Evolutionary conservation across 2,113 vertebrate genomes (phyloP).

Genomic region (Halichoerus grypus): DNA sequence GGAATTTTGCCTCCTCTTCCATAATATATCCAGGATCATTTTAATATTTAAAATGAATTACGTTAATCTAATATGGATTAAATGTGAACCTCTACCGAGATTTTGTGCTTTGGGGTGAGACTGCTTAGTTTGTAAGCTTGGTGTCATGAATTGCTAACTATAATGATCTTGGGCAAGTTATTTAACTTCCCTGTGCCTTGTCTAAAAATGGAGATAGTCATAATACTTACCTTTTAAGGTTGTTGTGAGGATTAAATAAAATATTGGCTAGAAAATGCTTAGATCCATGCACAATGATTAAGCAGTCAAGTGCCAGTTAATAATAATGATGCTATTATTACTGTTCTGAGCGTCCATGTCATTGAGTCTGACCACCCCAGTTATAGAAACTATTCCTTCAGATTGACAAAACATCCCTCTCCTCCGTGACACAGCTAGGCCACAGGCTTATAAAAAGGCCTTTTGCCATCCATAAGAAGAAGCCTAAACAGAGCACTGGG

Average conservation of each 20-base stretch:
- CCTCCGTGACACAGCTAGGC: background rate
- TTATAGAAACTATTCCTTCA: background rate
- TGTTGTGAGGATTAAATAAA: background rate
- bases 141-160: background rate
- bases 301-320: conserved; percentile 4
- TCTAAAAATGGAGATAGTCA: conserved; percentile 35
- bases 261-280: conserved; percentile 34
- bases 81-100: conserved; percentile 8
- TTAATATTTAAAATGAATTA: conserved; percentile 61
- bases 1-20: conserved; percentile 2
- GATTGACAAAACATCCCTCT: background rate
- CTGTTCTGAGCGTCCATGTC: background rate
- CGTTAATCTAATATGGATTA: background rate
- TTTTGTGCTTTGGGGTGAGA: background rate
- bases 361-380: background rate
- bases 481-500: background rate
- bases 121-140: conserved; percentile 44
- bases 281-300: background rate
- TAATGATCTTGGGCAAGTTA: conserved; percentile 17
- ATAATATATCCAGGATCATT: background rate
- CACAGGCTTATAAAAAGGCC: background rate
- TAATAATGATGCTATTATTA: background rate
- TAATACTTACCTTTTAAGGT: conserved; percentile 44
- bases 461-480: conserved; percentile 1
- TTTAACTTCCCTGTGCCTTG: background rate